Conservation (phyloP, 2,113 vertebrate genomes). For the Chroicocephalus ridibundus region DNA sequence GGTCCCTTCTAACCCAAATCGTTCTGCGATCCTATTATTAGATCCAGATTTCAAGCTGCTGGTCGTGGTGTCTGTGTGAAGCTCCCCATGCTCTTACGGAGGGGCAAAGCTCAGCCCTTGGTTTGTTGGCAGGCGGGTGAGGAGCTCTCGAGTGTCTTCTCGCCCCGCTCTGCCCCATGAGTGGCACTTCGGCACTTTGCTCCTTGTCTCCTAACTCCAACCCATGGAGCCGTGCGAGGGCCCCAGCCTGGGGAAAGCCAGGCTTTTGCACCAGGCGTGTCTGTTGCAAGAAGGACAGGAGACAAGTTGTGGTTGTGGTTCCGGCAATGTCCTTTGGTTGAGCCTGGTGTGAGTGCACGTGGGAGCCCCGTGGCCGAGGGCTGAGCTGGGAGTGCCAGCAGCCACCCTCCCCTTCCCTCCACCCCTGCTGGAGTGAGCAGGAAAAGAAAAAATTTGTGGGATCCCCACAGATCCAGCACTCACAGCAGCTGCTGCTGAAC, state of each 20-base stretch:
- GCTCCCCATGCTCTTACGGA: not conserved
- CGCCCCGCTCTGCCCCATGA: accelerated
- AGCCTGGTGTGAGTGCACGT: not conserved
- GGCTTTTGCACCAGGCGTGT: not conserved
- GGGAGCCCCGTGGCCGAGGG: not conserved
- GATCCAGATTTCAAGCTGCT: not conserved
- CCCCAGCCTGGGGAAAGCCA: not conserved
- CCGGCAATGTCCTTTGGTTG: not conserved
- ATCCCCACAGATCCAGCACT: not conserved
- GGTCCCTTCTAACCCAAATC: not conserved
- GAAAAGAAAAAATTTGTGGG: not conserved
- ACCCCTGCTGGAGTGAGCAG: accelerated
- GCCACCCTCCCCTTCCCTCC: not conserved
- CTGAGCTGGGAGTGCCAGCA: not conserved
- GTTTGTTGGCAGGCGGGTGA: not conserved
- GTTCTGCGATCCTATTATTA: not conserved
- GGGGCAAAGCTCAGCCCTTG: not conserved
- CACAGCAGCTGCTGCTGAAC: not conserved
- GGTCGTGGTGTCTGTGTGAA: not conserved
- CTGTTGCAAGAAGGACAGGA: not conserved
- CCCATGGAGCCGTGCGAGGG: accelerated
- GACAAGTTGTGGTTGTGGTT: not conserved
- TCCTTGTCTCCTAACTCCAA: not conserved
- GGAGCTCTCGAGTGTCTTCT: not conserved
- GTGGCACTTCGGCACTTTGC: not conserved